Evolutionary conservation across 1,140 invertebrate genomes (phyloP), one percentile per base, ranked within the genome.

Genomic region (Drosophila lacertosa): DNA sequence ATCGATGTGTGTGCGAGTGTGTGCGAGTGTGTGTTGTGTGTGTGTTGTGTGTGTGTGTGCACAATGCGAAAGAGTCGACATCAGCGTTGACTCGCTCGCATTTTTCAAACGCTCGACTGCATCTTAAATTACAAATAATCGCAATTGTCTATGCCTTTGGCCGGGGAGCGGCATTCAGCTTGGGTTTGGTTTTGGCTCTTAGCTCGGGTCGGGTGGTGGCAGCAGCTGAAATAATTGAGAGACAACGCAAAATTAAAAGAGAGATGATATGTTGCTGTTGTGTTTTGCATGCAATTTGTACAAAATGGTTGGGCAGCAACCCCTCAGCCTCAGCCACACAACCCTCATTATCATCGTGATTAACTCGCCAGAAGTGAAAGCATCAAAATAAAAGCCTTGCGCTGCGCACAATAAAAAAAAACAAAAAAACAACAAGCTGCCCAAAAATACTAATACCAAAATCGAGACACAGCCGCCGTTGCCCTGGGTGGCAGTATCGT

Each of bases 111-210:
- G 88, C 88, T 82, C 89, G 83, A 88, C 78, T 86, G 88, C 88
- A 78, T 90, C 88, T 89, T 90, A 44, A 90, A 89, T 89, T 89
- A 88, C 88, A 89, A 90, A 88, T 90, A 89, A 89, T 88, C 88
- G 82, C 88, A 88, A 88, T 88, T 88, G 83, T 89, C 72, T 89
- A 64, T 15, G 29, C 45, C 45, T 29, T n/a, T 22, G 7, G 35
- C 44, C 15, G 22, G 20, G 33, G 33, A 35, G n/a, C 33, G 33
- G 33, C 33, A 35, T 35, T 44, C 42, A 18, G 40, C 10, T 57
- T 37, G 26, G 13, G 57, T 55, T 37, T 51, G 77, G 53, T 37
- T 53, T 50, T 81, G 62, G 63, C 48, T 51, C 13, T 20, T 15
- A 20, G 33, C 20, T 51, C 42, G 44, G 54, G 39, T 63, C 16